Evolutionary conservation across 2,888 invertebrate genomes (phyloP), one percentile per base, ranked within the genome.

Genomic region (Leptothorax acervorum): DNA sequence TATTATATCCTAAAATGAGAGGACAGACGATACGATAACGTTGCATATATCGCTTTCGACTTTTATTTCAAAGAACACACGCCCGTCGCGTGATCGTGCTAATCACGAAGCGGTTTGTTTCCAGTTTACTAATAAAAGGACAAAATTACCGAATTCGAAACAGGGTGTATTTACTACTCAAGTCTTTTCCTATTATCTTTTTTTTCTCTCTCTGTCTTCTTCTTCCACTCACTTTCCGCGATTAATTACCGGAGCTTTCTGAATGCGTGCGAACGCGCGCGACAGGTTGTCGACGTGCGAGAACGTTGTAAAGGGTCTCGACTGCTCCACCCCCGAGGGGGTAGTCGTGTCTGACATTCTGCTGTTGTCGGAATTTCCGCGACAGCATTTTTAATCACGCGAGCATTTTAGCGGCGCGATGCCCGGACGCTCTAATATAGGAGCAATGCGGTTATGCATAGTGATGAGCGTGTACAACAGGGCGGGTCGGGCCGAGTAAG

Each of bases 321-420:
- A 42, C 65, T 45, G n/a, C 42, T 23, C 35, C 35, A 31, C 78
- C 82, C 81, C 79, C 83, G 57, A 70, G 57, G 70, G 53, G 78
- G 62, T 63, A 68, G 85, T 82, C 87, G 84, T 84, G 86, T 85
- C 89, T 87, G 87, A 89, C 92, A 92, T 92, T 92, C 92, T 90
- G 85, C 75, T 91, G 89, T 91, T 93, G 93, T 91, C 84, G 92
- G 92, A 93, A 92, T 93, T 91, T 91, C 88, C 90, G 91, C 90
- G 92, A 94, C 94, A 94, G 93, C 91, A 94, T 93, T 94, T 94
- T 94, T 94, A 94, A 94, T 94, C 94, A 94, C 93, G 91, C 94
- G 91, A 93, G 93, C 92, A 93, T 94, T 93, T 93, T 91, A 90
- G 84, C 87, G 85, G 66, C 83, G 89, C 60, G 73, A 75, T 82